Evolutionary conservation across 1,140 invertebrate genomes (phyloP).

Genomic region (Psix sp.): DNA sequence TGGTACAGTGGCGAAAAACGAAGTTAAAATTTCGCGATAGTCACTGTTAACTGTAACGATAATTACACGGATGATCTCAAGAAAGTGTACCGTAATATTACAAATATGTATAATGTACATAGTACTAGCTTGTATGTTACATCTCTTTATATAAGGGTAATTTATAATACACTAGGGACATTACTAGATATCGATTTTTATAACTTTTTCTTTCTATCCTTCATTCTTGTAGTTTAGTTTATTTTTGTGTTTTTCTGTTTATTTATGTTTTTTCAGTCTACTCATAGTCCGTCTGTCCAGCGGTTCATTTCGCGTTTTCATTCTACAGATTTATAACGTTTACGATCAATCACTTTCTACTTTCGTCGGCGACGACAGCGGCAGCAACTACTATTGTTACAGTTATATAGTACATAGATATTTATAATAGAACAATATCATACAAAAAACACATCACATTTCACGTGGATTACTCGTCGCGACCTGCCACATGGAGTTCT

Average conservation of each 20-base stretch:
- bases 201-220: conserved; percentile 36
- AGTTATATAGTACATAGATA: conserved; percentile 76
- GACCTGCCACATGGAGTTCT: conserved; percentile 66
- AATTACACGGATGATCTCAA: conserved; percentile 61
- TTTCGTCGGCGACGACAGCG: conserved; percentile 64
- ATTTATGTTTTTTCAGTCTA: conserved; percentile 21
- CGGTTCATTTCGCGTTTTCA: conserved; percentile 8
- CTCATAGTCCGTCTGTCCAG: conserved; percentile 19
- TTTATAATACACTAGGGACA: conserved; percentile 75
- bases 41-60: conserved; percentile 65
- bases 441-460: conserved; percentile 78
- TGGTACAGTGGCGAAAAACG: conserved; percentile 57
- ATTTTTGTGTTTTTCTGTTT: conserved; percentile 5
- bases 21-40: conserved; percentile 36
- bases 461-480: conserved; percentile 67
- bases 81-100: conserved; percentile 66
- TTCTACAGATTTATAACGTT: conserved; percentile 50
- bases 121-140: conserved; percentile 72
- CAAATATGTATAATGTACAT: conserved; percentile 71
- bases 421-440: conserved; percentile 76
- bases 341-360: conserved; percentile 49
- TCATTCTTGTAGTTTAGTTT: conserved; percentile 35
- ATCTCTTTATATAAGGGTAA: conserved; percentile 70
- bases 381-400: conserved; percentile 71
- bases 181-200: conserved; percentile 64